Percentiles rank a stretch among this genome's conserved stretches.
phyloP scores from a whole-genome alignment of 2,888 invertebrate species.

The Branchellion lobata region DNA sequence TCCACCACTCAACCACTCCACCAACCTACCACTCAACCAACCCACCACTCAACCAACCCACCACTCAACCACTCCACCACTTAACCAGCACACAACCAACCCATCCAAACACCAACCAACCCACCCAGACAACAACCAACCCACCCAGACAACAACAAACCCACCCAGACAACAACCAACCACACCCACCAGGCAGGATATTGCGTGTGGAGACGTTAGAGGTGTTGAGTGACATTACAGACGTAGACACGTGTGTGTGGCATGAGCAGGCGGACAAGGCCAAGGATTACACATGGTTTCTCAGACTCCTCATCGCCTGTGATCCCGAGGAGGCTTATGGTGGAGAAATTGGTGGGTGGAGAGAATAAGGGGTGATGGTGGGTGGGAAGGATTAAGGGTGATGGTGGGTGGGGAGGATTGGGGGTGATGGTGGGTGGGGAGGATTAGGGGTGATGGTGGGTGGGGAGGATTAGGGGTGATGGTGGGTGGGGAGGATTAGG shows the following conservation, averaged over 20 bases:
- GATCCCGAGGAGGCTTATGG: slow-evolving; percentile 31
- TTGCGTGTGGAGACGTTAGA: slow-evolving; percentile 48
- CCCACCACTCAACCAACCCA: too few relatives aligned
- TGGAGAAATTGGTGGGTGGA: slow-evolving; percentile 43
- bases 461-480: slow-evolving; percentile 17
- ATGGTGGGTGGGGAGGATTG: background rate
- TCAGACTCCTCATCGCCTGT: slow-evolving; percentile 46
- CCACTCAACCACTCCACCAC: background rate
- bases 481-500: background rate
- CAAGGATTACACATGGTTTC: slow-evolving; percentile 44
- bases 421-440: too few relatives aligned
- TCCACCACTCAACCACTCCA: too few relatives aligned
- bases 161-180: background rate
- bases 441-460: too few relatives aligned
- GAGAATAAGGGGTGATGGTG: background rate
- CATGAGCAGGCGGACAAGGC: slow-evolving; percentile 48
- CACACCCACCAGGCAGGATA: slow-evolving; percentile 28
- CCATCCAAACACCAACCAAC: background rate
- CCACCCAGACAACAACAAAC: background rate
- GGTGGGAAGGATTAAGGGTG: background rate
- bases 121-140: too few relatives aligned
- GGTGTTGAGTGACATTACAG: slow-evolving; percentile 39
- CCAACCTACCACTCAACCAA: too few relatives aligned
- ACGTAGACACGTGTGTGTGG: slow-evolving; percentile 48
- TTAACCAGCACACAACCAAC: background rate